A percentile compares a stretch with the other conserved stretches of the same genome.
Evolutionary conservation across 2,113 vertebrate species (phyloP).

Genomic region (Myanophis thanlyinensis): DNA sequence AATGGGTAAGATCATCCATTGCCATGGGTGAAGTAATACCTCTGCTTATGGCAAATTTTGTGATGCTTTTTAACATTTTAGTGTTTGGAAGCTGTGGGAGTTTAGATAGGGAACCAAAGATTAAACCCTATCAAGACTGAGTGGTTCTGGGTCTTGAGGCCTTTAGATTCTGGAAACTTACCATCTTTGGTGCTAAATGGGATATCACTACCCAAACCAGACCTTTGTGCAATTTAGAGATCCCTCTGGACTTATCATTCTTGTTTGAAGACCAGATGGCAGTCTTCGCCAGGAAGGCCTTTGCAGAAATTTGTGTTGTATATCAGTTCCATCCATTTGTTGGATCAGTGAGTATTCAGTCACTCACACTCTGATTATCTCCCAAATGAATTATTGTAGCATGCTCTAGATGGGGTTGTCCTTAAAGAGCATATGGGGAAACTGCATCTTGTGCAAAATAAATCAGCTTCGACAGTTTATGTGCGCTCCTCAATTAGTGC

Average conservation of each 20-base stretch:
- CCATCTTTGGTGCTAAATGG: background rate
- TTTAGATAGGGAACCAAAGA: background rate
- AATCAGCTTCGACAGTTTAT: background rate
- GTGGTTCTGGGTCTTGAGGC: background rate
- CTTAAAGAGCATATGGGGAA: too few relatives aligned
- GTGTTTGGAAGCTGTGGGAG: background rate
- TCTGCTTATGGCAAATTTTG: background rate
- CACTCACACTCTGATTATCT: too few relatives aligned
- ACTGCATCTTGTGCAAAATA: too few relatives aligned
- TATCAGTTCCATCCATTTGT: background rate
- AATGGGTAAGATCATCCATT: background rate
- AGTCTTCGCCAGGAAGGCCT: background rate
- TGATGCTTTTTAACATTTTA: background rate
- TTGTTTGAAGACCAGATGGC: background rate
- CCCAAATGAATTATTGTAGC: too few relatives aligned
- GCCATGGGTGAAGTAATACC: background rate
- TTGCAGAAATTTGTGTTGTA: background rate
- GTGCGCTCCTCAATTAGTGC: background rate
- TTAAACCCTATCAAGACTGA: background rate
- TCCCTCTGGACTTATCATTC: background rate
- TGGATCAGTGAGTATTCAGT: background rate
- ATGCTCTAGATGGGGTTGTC: too few relatives aligned
- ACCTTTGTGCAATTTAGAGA: background rate
- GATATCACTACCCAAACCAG: background rate
- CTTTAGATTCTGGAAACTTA: background rate